phyloP scores from a whole-genome alignment of 2,113 vertebrate species.

The pig (Sus scrofa) region T2T-Sscrofa CM000812.6:170669001-170669500 shows the following conservation, averaged over 20 bases:
- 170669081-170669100: constrained; percentile 44
- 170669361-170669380: neutral
- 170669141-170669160: constrained; percentile 56
- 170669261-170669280: constrained; percentile 44
- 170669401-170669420: neutral
- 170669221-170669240: constrained; percentile 53
- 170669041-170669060: neutral
- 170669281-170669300: constrained; percentile 30
- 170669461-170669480: neutral
- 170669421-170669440: neutral
- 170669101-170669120: constrained; percentile 28
- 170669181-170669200: constrained; percentile 56
- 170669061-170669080: neutral
- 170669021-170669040: neutral
- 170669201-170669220: constrained; percentile 46
- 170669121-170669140: neutral
- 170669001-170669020: neutral
- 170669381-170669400: constrained; percentile 3
- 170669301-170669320: constrained; percentile 5
- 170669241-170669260: neutral
- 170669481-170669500: neutral
- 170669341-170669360: constrained; percentile 52
- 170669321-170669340: constrained; percentile 40
- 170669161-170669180: constrained; percentile 42
- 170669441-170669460: neutral